Percentiles rank a stretch among this genome's conserved stretches.
Evolutionary conservation across 2,113 vertebrate genomes (phyloP).

Genomic region (Colius striatus): DNA sequence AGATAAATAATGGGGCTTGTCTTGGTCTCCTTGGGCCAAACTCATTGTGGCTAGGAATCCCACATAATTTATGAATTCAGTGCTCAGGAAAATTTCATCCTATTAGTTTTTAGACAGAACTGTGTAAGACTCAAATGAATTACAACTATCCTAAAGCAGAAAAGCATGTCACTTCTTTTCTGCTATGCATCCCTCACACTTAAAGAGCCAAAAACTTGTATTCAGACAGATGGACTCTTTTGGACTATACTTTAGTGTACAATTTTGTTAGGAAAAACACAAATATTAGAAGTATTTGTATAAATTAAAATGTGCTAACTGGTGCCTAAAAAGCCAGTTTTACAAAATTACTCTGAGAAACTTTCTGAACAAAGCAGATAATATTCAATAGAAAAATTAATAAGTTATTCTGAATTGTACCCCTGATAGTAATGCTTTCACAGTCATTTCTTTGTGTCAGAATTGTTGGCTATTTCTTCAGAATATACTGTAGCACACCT

Average conservation of each 20-base stretch:
- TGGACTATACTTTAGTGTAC: not conserved
- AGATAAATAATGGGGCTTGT: not conserved
- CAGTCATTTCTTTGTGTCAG: not conserved
- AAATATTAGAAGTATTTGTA: not conserved
- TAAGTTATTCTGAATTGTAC: not conserved
- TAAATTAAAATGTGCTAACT: not conserved
- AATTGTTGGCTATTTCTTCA: not conserved
- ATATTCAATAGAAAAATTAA: not conserved
- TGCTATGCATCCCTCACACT: not conserved
- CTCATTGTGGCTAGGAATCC: not conserved
- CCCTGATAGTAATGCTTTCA: not conserved
- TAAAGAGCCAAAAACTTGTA: not conserved
- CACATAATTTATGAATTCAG: not conserved
- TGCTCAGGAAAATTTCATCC: not conserved
- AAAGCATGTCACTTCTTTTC: not conserved
- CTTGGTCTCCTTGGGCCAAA: not conserved
- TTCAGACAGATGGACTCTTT: constrained; percentile 4
- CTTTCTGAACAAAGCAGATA: not conserved
- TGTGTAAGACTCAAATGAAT: not conserved
- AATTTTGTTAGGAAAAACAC: not conserved
- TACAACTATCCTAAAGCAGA: not conserved
- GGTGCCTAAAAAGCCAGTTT: not conserved
- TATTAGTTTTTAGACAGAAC: not conserved
- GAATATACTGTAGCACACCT: not conserved
- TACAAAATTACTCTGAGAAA: not conserved